Percentiles rank a stretch among this genome's conserved stretches.
These are phyloP conservation scores for Mormyrops attenuatus DNA, from an alignment of 2,797 vertebrate genomes.

Conservation along the genomic window DNA sequence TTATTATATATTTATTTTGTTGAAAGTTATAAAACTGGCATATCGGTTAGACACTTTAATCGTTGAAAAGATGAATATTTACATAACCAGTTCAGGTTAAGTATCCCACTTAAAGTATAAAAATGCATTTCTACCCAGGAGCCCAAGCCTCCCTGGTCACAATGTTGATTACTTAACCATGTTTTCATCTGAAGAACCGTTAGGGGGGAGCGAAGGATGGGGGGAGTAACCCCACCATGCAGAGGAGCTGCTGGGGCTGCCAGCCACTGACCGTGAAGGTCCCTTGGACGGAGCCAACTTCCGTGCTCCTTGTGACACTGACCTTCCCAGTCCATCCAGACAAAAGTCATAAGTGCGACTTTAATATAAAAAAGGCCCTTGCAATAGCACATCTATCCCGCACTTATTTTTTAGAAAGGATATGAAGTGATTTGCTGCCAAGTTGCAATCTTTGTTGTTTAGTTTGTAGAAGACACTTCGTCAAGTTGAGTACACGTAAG, in stretches of 20 bases:
- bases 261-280: background rate
- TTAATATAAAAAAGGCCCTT: background rate
- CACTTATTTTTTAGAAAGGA: background rate
- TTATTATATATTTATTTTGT: background rate
- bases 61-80: background rate
- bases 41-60: background rate
- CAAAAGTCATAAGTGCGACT: background rate
- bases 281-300: background rate
- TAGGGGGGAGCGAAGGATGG: background rate
- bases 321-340: background rate
- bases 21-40: background rate
- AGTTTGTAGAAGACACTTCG: background rate
- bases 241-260: background rate
- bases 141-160: background rate
- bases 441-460: background rate
- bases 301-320: background rate
- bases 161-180: background rate
- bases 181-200: background rate
- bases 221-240: background rate
- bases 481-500: background rate
- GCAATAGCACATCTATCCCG: background rate
- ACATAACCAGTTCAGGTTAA: background rate
- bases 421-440: background rate
- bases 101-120: conserved; percentile 1
- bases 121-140: background rate